Base-by-base conservation (phyloP, 2,797 vertebrate species). In the Paramormyrops hopkinsi region DNA sequence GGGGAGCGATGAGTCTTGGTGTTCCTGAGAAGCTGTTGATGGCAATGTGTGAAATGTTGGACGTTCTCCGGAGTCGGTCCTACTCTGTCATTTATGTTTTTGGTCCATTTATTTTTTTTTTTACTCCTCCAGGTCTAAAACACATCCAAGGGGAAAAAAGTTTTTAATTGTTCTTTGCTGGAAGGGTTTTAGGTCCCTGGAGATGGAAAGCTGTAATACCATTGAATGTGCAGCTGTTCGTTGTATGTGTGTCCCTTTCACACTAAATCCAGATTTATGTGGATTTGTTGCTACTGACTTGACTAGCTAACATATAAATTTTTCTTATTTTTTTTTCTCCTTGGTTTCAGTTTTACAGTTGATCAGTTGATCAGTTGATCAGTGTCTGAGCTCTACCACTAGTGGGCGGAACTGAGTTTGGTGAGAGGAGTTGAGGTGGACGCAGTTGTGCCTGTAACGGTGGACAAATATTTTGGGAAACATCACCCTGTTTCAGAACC, bases 1-100 rank as follows among this genome's bases (percentile, higher is more conserved):
- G 90, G 89, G 90, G 89, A 88, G 89, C 83, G 91, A 94, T 93
- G 92, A 91, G 90, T 90, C 91, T 59, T 86, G 88, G 91, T 79
- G 88, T 91, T 92, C 88, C 89, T 90, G 56, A 19, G 41, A 51
- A 88, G 51, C 50, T 37, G 53, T 41, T 76, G 44, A 73, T 44
- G 46, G 22, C 7, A 17, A 44, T 5, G 19, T 89, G 90, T 88
- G 91, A 87, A 93, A 91, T 93, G 91, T 92, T 94, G 93, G 92
- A 93, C 91, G 90, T 82, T 22, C 88, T 90, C 92, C 92, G 93
- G 89, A 25, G 65, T 90, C 89, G 84, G 54, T 90, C 91, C 88
- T 46, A 6, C 54, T 50, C 12, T 22, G 41, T 41, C 41, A 14
- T 69, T 88, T 51, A 17, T 87, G 22, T n/a, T 33, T 56, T 59